Conservation (phyloP, 2,113 vertebrate species). For the Nibea albiflora region DNA sequence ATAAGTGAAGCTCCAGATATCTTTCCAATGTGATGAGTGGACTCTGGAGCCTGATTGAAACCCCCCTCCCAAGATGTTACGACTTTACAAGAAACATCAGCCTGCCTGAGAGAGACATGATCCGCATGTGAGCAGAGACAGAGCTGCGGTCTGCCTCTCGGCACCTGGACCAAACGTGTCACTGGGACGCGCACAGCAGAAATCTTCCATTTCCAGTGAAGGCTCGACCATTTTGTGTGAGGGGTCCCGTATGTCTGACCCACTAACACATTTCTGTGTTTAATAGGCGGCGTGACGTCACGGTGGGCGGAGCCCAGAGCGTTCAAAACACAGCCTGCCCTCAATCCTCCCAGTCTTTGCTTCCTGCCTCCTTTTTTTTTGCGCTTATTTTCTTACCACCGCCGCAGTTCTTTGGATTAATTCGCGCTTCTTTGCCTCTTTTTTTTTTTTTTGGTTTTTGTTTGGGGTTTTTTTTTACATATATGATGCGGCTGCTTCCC, state of each 20-base stretch:
- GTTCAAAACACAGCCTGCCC: conserved; percentile 73
- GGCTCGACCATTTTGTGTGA: conserved; percentile 78
- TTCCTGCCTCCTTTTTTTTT: conserved; percentile 56
- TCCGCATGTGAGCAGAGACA: too few relatives aligned
- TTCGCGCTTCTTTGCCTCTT: background rate
- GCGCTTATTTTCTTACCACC: conserved; percentile 20
- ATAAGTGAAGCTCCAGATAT: background rate
- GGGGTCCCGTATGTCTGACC: conserved; percentile 80
- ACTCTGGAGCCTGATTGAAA: background rate
- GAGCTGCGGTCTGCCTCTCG: too few relatives aligned
- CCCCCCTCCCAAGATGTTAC: background rate
- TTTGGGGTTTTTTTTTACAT: background rate
- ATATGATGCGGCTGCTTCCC: conserved; percentile 62
- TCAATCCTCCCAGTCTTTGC: conserved; percentile 38
- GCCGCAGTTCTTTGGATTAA: background rate
- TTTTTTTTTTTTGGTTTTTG: too few relatives aligned
- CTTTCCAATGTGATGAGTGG: background rate
- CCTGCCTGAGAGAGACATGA: background rate
- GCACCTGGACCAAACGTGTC: background rate
- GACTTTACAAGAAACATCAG: background rate
- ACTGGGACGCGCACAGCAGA: background rate
- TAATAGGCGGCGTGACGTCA: conserved; percentile 45
- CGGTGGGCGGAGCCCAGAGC: conserved; percentile 52
- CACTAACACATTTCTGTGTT: conserved; percentile 79
- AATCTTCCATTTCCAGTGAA: conserved; percentile 72